Base-by-base conservation (phyloP, 2,113 vertebrate genomes). In the Saimiri boliviensis region DNA sequence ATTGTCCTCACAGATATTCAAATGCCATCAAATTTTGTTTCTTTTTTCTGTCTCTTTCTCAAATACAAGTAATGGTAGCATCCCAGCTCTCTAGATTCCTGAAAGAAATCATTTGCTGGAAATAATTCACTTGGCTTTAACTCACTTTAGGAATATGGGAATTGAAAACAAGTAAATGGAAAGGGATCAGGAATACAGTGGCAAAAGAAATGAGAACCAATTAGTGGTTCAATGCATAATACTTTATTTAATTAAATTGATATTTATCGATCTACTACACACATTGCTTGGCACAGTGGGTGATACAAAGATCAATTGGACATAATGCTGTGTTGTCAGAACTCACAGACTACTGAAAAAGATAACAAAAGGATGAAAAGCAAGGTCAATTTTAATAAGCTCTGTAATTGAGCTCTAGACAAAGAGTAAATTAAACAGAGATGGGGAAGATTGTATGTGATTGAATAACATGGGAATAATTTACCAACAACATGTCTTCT, bases 211-310 rank as follows among this genome's bases (percentile, higher is more conserved):
- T 66, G n/a, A 85, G 37, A 93, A 79, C 6, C 7, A 81, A n/a
- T 91, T 77, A 84, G 2, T 83, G 52, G 7, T 25, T 73, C 17
- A 45, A 13, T 58, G 20, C n/a, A 17, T 84, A 84, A 81, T 23
- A 42, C 3, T 49, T 66, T 27, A 89, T 63, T 87, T 81, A 93
- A 91, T 96, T 86, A 95, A 80, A 94, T 85, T 87, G 47, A n/a
- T 70, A 92, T 81, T 80, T 84, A 88, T 80, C 85, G 89, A 84
- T 91, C 52, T 79, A 68, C 89, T 90, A 73, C 21, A 83, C 49
- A 88, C 32, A 80, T 27, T 80, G 25, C 49, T 92, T 70, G 37
- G 42, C 45, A 95, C 21, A 83, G 76, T 16, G 42, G 19, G 16
- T 42, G 19, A 68, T 37, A 21, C 6, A 58, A 94, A 93, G n/a